phyloP scores from a whole-genome alignment of 2,113 vertebrate species.

The Mystacornis crossleyi region DNA sequence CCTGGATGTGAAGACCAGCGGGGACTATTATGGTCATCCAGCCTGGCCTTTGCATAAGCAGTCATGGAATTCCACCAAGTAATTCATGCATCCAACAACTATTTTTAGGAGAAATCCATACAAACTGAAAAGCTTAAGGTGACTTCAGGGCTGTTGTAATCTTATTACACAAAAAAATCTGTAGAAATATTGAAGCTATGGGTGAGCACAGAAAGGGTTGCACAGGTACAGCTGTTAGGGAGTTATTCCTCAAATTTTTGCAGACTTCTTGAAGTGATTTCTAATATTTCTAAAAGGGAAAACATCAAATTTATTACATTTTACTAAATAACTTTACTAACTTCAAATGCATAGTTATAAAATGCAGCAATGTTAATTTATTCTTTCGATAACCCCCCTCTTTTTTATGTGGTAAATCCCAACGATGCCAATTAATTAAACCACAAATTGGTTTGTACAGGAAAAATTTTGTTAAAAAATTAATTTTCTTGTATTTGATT shows the following conservation, averaged over 20 bases:
- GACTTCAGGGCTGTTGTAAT: not conserved
- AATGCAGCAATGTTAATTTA: not conserved
- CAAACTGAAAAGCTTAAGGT: not conserved
- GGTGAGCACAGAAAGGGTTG: not conserved
- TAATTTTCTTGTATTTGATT: not conserved
- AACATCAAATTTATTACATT: not conserved
- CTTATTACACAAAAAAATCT: not conserved
- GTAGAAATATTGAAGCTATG: not conserved
- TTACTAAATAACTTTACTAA: not conserved
- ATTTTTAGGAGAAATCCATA: not conserved
- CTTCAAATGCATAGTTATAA: not conserved
- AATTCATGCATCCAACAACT: not conserved
- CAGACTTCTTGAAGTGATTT: not conserved
- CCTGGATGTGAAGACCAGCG: not conserved
- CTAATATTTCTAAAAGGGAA: not conserved
- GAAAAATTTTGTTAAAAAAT: not conserved
- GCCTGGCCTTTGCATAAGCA: not conserved
- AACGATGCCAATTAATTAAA: not conserved
- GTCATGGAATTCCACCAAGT: not conserved
- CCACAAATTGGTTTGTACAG: not conserved
- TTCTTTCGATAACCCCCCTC: not conserved
- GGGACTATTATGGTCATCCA: slow-evolving; percentile 1
- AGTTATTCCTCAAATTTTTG: not conserved
- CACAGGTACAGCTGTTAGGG: not conserved
- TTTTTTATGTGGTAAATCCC: not conserved